Base-by-base conservation (phyloP, 1,140 invertebrate genomes). In the Aleiodes sp. region DNA sequence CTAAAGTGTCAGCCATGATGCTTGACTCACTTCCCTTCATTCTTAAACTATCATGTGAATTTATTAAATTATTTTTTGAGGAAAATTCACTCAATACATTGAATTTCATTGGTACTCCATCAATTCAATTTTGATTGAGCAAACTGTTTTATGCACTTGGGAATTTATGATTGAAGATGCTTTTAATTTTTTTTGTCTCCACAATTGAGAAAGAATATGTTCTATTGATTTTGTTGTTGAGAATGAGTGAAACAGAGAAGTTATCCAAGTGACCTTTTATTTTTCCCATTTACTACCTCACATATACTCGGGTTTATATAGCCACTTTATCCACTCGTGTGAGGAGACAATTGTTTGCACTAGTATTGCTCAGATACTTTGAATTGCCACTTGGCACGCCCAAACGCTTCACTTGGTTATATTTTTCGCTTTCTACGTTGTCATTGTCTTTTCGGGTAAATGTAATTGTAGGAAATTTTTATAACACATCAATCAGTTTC, bases 1-100 rank as follows among this genome's bases (percentile, higher is more conserved):
- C 10, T 29, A 62, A 69, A 56, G 21, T 35, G 37, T 19, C 60
- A 64, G n/a, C 8, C 41, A 16, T 46, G 41, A 46, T 46, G n/a
- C 12, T 16, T n/a, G n/a, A n/a, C n/a, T n/a, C 1, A 46, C 12
- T 46, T 19, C 2, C 14, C 16, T 46, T n/a, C 19, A 16, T 46
- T 46, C 19, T 7, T 8, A 35, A 35, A 35, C 10, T 6, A 35
- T 35, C n/a, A n/a, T n/a, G n/a, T n/a, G n/a, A n/a, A n/a, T n/a
- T n/a, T n/a, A n/a, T n/a, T n/a, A n/a, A n/a, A n/a, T n/a, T n/a
- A n/a, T n/a, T n/a, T n/a, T n/a, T n/a, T n/a, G n/a, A n/a, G n/a
- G n/a, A n/a, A n/a, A n/a, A n/a, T n/a, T n/a, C n/a, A n/a, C n/a
- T n/a, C n/a, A n/a, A n/a, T n/a, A n/a, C n/a, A n/a, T n/a, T n/a